Base-by-base conservation (phyloP, 2,113 vertebrate species). In the Siphamia tubifer region DNA sequence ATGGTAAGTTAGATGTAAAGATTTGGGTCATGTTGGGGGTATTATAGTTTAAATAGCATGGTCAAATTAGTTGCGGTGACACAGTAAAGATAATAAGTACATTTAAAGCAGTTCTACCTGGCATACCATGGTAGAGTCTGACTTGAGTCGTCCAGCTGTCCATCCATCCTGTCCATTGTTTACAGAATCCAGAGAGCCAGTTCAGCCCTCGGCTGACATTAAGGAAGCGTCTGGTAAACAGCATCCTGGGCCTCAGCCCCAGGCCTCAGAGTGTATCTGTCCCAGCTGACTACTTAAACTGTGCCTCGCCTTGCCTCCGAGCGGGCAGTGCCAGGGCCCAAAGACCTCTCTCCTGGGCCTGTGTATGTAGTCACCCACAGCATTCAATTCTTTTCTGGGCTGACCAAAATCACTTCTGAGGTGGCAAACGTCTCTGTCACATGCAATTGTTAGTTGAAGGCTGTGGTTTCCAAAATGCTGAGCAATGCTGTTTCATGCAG, bases 281-380 rank as follows among this genome's bases (percentile, higher is more conserved):
- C 87, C 93, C 94, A 77, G 85, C 92, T 74, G 95, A 95, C 79
- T 91, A 92, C 93, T 92, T 93, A 23, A 92, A 90, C 92, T 90
- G 90, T 87, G 87, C 94, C 73, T 80, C 92, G 77, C 85, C 86
- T 74, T 60, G 88, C 79, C 83, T 84, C 74, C 86, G 86, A 81
- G 82, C 89, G 89, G 89, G 91, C 85, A 83, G 88, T 58, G 45
- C 84, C 91, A 94, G 90, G 92, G 88, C 92, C 83, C 94, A 94
- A 91, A 95, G 96, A 91, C 95, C 96, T 69, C 90, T 94, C 86
- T 98, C 96, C 30, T 98, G 97, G 96, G 93, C 94, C 93, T 96
- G 97, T 74, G 96, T 98, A 97, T 95, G 96, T 99, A 90, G 84
- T 62, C 12, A 24, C 48, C 53, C 52, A 11, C 16, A 20, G 64